These are phyloP conservation scores for Seriola dumerili DNA, from an alignment of 2,113 vertebrate species.

Conservation along the genomic window DNA sequence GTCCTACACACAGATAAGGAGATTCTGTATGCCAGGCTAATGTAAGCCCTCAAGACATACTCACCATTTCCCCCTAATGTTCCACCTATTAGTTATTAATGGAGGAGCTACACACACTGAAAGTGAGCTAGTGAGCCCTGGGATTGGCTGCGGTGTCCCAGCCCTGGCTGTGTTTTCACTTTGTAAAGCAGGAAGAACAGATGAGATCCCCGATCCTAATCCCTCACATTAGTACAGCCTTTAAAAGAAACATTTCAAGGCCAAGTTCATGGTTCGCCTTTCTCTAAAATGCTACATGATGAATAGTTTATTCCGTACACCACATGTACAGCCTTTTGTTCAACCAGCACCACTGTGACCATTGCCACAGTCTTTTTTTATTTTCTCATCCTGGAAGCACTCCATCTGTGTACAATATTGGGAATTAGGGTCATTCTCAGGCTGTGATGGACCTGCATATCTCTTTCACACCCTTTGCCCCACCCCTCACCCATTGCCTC, in stretches of 20 bases:
- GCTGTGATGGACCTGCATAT: slow-evolving; percentile 51
- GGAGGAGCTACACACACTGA: slow-evolving; percentile 65
- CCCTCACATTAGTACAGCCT: slow-evolving; percentile 33
- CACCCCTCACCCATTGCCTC: slow-evolving; percentile 27
- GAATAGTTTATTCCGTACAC: slow-evolving; percentile 48
- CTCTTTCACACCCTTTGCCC: slow-evolving; percentile 50
- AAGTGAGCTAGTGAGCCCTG: slow-evolving; percentile 68
- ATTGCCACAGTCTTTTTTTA: slow-evolving; percentile 31
- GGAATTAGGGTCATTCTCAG: slow-evolving; percentile 59
- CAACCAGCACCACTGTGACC: not conserved
- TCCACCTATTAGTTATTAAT: slow-evolving; percentile 81
- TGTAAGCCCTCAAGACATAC: slow-evolving; percentile 77
- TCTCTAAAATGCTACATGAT: slow-evolving; percentile 41
- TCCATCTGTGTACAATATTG: slow-evolving; percentile 35
- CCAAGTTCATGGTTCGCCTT: slow-evolving; percentile 36
- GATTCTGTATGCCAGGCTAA: slow-evolving; percentile 69
- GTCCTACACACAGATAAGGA: slow-evolving; percentile 66
- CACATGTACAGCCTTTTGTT: slow-evolving; percentile 1
- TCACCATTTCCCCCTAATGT: slow-evolving; percentile 72
- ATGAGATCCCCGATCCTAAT: slow-evolving; percentile 53
- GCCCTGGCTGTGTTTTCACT: slow-evolving; percentile 51
- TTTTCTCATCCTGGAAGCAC: slow-evolving; percentile 33
- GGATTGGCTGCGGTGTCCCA: slow-evolving; percentile 50
- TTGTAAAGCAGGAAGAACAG: slow-evolving; percentile 47
- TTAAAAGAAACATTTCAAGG: slow-evolving; percentile 46